A percentile compares a stretch with the other conserved stretches of the same genome.
These are phyloP conservation scores for Acrocephalus kingi DNA, from an alignment of 2,113 vertebrate species.

Conservation along the genomic window DNA sequence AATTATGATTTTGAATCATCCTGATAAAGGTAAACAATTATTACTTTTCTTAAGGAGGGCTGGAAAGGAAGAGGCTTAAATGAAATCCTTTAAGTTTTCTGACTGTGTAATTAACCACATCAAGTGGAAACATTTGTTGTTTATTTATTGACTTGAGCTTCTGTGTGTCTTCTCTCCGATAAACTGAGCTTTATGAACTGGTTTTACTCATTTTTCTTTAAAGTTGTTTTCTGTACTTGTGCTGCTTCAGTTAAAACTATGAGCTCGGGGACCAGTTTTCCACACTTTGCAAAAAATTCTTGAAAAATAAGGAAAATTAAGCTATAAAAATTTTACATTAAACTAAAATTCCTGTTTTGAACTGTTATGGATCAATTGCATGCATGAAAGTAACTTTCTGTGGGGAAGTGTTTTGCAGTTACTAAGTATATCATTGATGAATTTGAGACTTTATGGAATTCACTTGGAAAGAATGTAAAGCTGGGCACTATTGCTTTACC, in stretches of 20 bases:
- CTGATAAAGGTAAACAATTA: conserved; percentile 88
- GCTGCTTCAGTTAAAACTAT: background rate
- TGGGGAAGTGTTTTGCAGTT: conserved; percentile 2
- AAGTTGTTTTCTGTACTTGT: background rate
- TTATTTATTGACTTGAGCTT: background rate
- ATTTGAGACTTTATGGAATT: conserved; percentile 59
- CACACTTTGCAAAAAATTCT: background rate
- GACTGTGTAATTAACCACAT: background rate
- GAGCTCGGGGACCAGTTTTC: background rate
- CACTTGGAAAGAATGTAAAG: conserved; percentile 37
- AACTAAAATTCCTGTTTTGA: background rate
- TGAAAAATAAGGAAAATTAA: background rate
- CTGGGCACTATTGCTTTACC: conserved; percentile 68
- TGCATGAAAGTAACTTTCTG: background rate
- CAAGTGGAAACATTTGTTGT: background rate
- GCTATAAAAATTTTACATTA: background rate
- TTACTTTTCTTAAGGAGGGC: background rate
- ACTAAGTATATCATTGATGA: conserved; percentile 2
- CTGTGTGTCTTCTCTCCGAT: background rate
- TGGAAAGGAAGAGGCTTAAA: background rate
- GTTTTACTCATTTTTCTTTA: background rate
- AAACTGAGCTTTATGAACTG: background rate
- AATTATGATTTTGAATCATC: conserved; percentile 95
- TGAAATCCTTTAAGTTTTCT: background rate
- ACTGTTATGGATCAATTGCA: background rate